Conservation (phyloP, 2,888 invertebrate species). For the Ferdinandea cuprea region DNA sequence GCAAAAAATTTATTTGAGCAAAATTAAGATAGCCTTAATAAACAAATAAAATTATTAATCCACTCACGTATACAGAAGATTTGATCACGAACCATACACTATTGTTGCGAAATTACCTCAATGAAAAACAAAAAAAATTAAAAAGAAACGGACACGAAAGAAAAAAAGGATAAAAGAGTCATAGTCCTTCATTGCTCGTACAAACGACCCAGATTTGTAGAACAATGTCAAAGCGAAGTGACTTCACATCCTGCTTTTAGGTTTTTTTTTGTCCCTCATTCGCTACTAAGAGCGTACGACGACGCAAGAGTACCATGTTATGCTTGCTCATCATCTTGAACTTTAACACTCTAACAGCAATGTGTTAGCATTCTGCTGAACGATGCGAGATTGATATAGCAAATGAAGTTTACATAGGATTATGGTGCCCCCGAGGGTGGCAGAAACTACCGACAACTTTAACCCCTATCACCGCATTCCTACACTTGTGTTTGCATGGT, state of each 20-base stretch:
- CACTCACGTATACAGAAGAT: constrained; percentile 71
- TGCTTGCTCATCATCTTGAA: constrained; percentile 72
- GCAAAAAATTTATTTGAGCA: constrained; percentile 25
- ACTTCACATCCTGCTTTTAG: constrained; percentile 14
- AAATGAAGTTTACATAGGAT: constrained; percentile 73
- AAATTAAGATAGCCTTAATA: background rate
- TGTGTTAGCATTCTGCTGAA: constrained; percentile 60
- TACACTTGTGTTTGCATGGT: constrained; percentile 11
- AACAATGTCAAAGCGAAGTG: constrained; percentile 42
- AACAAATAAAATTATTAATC: constrained; percentile 59
- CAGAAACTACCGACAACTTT: constrained; percentile 19
- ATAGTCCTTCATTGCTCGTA: constrained; percentile 20
- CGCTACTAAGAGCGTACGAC: background rate
- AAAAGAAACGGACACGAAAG: background rate
- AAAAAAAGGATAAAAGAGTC: constrained; percentile 6
- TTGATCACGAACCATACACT: constrained; percentile 76
- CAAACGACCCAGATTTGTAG: constrained; percentile 46
- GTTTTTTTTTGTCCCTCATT: background rate
- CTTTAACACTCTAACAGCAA: constrained; percentile 55
- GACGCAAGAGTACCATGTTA: constrained; percentile 40
- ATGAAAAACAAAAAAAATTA: constrained; percentile 52
- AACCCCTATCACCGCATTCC: constrained; percentile 11
- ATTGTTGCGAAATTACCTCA: constrained; percentile 76
- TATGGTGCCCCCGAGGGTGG: constrained; percentile 45
- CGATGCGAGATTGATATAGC: constrained; percentile 68